Percentiles rank a stretch among this genome's conserved stretches.
These are phyloP conservation scores for Chromobotia macracanthus DNA, from an alignment of 2,797 vertebrate species.

Conservation along the genomic window DNA sequence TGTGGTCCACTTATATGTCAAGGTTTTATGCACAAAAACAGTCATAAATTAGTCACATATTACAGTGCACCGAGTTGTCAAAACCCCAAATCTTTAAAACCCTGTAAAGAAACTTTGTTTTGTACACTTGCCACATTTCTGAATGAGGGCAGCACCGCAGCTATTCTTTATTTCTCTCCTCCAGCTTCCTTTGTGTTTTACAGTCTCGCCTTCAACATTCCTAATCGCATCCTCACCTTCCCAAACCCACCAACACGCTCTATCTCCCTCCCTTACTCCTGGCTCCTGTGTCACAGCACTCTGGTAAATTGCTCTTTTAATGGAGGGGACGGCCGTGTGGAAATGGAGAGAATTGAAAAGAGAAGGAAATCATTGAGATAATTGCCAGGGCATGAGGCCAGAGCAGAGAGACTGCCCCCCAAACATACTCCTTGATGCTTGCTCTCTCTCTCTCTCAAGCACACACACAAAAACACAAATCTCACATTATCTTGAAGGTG, in stretches of 20 bases:
- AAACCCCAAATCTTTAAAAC: too few relatives aligned
- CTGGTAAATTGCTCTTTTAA: constrained; percentile 87
- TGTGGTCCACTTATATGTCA: neutral
- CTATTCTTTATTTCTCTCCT: neutral
- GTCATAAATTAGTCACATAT: too few relatives aligned
- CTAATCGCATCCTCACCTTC: constrained; percentile 47
- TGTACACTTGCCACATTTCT: neutral
- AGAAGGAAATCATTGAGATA: constrained; percentile 93
- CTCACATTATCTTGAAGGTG: neutral
- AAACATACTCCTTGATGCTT: constrained; percentile 63
- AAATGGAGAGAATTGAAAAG: constrained; percentile 88
- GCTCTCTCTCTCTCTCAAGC: constrained; percentile 43
- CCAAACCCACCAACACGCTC: constrained; percentile 53
- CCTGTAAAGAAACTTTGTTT: constrained; percentile 2
- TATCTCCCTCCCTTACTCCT: constrained; percentile 28
- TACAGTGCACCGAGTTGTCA: too few relatives aligned
- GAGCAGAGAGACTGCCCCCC: constrained; percentile 76
- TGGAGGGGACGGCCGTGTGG: constrained; percentile 88
- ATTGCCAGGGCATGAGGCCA: constrained; percentile 88
- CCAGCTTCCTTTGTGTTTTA: constrained; percentile 31
- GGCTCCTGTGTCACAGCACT: constrained; percentile 80
- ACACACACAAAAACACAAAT: neutral
- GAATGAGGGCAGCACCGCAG: neutral
- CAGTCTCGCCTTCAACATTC: constrained; percentile 64
- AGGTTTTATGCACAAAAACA: too few relatives aligned